Evolutionary conservation across 2,888 invertebrate genomes (phyloP), one percentile per base, ranked within the genome.

Genomic region (Leptogaster cylindrica): DNA sequence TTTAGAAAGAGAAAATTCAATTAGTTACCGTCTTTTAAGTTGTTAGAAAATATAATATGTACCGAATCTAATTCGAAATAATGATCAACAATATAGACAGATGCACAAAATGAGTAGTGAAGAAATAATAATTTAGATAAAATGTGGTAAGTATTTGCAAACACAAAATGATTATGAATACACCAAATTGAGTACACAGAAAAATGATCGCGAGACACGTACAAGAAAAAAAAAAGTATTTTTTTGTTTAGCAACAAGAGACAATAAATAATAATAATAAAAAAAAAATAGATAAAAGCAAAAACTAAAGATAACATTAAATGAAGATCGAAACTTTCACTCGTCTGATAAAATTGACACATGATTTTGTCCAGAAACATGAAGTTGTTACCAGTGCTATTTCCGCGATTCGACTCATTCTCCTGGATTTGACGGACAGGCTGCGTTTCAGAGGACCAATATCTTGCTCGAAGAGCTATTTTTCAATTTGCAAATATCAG

Each of bases 401-500:
- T 83, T 90, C 88, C 78, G 90, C 88, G 84, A 91, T 91, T 83
- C 90, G 85, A 83, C 91, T 91, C 85, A 91, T 90, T 84, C 88
- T 86, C 79, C 90, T 86, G 81, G 91, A 87, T 82, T 87, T 86
- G 77, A 85, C 84, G 75, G 91, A 89, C 74, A 92, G 85, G 76
- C 90, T 89, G 82, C 88, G 87, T 86, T 92, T 93, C 82, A 93
- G 85, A 78, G 91, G 90, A 79, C 87, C 88, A 84, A 93, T 91
- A 82, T 93, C 91, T 85, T 92, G 91, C 85, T 93, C 92, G 89
- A 92, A 93, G 77, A 92, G 85, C 89, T 91, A 86, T 61, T 44
- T n/a, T n/a, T n/a, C n/a, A n/a, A n/a, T n/a, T n/a, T n/a, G n/a
- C n/a, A n/a, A n/a, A n/a, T n/a, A n/a, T 44, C 58, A 39, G 52